phyloP scores from a whole-genome alignment of 2,797 vertebrate genomes.

The Rousettus madagascariensis region DNA sequence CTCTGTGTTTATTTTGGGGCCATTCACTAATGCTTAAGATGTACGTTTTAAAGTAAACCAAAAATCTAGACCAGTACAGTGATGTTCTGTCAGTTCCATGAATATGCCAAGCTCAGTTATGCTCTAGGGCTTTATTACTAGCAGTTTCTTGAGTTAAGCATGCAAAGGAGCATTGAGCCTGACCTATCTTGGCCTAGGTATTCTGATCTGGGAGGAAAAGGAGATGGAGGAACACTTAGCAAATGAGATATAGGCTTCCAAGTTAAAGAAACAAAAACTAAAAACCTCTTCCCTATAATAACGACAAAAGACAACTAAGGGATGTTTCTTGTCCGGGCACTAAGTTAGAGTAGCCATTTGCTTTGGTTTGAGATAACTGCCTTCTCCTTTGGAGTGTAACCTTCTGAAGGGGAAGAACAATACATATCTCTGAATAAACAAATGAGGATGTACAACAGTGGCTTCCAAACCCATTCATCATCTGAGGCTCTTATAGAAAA shows the following conservation, averaged over 20 bases:
- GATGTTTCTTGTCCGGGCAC: neutral
- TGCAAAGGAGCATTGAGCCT: neutral
- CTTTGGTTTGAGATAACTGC: neutral
- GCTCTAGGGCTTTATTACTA: neutral
- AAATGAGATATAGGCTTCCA: neutral
- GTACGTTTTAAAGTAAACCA: neutral
- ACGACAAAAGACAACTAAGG: neutral
- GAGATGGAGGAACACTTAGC: neutral
- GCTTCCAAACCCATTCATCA: neutral
- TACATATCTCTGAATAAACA: neutral
- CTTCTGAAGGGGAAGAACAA: neutral
- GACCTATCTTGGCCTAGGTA: neutral
- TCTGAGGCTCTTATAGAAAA: neutral
- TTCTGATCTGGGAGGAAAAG: neutral
- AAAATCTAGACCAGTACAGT: neutral
- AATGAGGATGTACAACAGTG: neutral
- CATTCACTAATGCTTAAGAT: neutral
- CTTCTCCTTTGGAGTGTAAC: neutral
- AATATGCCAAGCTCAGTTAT: neutral
- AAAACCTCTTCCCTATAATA: neutral
- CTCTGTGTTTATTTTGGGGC: neutral
- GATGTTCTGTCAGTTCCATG: neutral
- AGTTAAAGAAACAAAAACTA: neutral
- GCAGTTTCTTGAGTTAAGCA: neutral
- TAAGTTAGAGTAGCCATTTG: neutral